Evolutionary conservation across 2,113 vertebrate species (phyloP).

Genomic region (Tiliqua scincoides): DNA sequence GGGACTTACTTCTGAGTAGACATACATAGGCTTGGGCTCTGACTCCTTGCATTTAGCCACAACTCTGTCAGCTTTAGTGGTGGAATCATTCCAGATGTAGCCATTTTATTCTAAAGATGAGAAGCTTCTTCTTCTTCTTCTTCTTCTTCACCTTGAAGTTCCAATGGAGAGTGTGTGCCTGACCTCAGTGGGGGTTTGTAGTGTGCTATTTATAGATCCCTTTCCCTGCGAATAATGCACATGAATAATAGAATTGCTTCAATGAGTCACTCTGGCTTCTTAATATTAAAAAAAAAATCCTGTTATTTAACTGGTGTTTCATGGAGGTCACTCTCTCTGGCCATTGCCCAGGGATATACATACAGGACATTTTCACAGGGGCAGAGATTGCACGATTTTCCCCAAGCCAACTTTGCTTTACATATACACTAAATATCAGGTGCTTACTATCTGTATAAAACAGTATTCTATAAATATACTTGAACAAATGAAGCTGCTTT

Average conservation of each 20-base stretch:
- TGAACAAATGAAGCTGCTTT: too few species aligned
- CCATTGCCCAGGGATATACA: neutral
- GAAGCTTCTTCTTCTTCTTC: neutral
- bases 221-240: conserved; percentile 17
- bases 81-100: neutral
- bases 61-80: neutral
- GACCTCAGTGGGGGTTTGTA: conserved; percentile 10
- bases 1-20: too few species aligned
- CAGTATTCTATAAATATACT: neutral
- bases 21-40: too few species aligned
- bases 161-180: neutral
- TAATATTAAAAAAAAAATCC: neutral
- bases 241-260: conserved; percentile 24
- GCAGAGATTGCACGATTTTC: neutral
- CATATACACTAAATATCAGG: neutral
- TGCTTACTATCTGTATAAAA: neutral
- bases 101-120: neutral
- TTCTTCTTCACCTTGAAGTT: conserved; percentile 11
- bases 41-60: neutral
- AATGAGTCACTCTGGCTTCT: neutral
- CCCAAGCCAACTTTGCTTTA: neutral
- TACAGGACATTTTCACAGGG: neutral
- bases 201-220: conserved; percentile 17
- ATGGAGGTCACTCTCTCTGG: neutral
- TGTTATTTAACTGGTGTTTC: neutral